Conservation (phyloP, 2,113 vertebrate genomes). For the Thryonomys swinderianus region DNA sequence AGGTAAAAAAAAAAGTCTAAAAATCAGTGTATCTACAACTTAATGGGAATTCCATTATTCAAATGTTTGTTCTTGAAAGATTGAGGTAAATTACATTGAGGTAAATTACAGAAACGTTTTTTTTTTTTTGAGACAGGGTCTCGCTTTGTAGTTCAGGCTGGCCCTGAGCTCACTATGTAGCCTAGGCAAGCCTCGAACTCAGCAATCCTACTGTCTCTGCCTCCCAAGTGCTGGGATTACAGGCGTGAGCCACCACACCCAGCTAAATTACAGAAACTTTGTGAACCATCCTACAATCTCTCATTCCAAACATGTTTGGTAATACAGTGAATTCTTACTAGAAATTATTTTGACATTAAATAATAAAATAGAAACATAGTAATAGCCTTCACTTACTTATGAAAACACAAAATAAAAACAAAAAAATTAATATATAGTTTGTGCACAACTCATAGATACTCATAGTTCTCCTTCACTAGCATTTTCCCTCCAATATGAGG, state of each 20-base stretch:
- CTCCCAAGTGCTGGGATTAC: too few species aligned
- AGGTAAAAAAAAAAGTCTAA: neutral
- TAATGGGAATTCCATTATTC: neutral
- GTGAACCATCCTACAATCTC: neutral
- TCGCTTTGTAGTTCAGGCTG: too few species aligned
- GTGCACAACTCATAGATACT: neutral
- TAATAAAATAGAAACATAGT: constrained; percentile 8
- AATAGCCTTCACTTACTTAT: neutral
- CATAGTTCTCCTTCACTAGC: neutral
- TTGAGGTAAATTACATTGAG: neutral
- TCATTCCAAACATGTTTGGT: neutral
- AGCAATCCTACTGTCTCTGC: too few species aligned
- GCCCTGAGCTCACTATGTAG: too few species aligned
- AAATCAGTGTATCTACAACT: neutral
- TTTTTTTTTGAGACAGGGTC: too few species aligned
- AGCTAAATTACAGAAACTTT: neutral
- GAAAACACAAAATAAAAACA: constrained; percentile 25
- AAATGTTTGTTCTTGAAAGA: constrained; percentile 28
- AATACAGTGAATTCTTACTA: neutral
- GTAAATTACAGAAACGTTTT: too few species aligned
- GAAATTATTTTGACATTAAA: neutral
- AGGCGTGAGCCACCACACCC: too few species aligned
- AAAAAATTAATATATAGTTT: neutral
- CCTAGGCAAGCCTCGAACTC: too few species aligned
- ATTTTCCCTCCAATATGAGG: neutral